Evolutionary conservation across 1,140 invertebrate species (phyloP).

Genomic region (Limonius californicus): DNA sequence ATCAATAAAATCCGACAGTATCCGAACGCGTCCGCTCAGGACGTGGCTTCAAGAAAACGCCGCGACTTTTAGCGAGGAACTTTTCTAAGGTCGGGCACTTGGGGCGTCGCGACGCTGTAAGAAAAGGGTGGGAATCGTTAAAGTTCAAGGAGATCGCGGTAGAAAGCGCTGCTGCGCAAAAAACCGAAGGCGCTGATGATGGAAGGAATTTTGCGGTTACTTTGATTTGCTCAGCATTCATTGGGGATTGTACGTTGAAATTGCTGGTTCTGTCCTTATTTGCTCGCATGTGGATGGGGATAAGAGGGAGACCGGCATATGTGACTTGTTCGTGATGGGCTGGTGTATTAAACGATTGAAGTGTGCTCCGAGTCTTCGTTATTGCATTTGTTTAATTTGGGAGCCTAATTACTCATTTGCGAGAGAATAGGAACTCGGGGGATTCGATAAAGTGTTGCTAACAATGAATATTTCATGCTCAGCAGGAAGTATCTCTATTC

Average conservation of each 20-base stretch:
- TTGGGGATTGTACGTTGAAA: background rate
- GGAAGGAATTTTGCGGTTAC: slow-evolving; percentile 38
- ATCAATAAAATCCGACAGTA: slow-evolving; percentile 13
- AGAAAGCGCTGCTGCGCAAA: slow-evolving; percentile 30
- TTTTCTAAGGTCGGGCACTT: slow-evolving; percentile 27
- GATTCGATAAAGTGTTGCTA: background rate
- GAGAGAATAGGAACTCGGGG: background rate
- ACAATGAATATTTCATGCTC: background rate
- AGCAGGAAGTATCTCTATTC: no score
- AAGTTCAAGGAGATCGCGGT: slow-evolving; percentile 23
- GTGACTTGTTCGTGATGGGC: background rate
- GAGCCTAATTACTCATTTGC: slow-evolving; percentile 11
- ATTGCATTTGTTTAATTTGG: slow-evolving; percentile 12
- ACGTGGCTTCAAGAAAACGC: slow-evolving; percentile 16
- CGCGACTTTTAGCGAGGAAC: slow-evolving; percentile 27
- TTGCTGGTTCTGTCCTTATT: background rate
- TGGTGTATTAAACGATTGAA: slow-evolving; percentile 1
- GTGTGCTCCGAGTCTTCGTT: slow-evolving; percentile 4
- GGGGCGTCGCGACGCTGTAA: slow-evolving; percentile 25
- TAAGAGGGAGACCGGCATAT: background rate
- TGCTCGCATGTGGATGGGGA: background rate
- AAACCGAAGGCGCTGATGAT: slow-evolving; percentile 24
- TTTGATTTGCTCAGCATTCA: slow-evolving; percentile 30
- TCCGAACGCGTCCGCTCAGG: slow-evolving; percentile 16
- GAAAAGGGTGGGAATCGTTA: slow-evolving; percentile 22